Percentiles rank a stretch among this genome's conserved stretches.
Evolutionary conservation across 2,113 vertebrate genomes (phyloP).

Genomic region (Pachyramphus minor): DNA sequence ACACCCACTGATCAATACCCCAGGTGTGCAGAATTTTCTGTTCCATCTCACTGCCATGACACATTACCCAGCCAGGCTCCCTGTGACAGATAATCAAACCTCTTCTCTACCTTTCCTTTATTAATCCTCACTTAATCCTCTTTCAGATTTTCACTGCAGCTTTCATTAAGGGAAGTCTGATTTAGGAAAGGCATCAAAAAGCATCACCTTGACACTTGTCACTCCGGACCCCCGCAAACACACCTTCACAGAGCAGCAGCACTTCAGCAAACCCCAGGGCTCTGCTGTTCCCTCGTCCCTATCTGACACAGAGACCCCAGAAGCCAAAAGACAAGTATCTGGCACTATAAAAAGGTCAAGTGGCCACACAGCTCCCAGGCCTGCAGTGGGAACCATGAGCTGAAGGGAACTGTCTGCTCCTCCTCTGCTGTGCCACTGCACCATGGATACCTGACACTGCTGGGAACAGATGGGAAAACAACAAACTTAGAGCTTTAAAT

Average conservation of each 20-base stretch:
- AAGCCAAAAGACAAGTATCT: fast-evolving
- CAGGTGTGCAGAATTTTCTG: not conserved
- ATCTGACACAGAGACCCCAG: fast-evolving
- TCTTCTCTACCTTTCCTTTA: not conserved
- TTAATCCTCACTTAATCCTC: not conserved
- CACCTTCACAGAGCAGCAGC: not conserved
- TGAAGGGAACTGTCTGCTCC: not conserved
- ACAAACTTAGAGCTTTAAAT: fast-evolving
- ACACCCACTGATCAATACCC: fast-evolving
- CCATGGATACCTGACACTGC: fast-evolving
- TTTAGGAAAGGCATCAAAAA: not conserved
- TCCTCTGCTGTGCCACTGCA: fast-evolving
- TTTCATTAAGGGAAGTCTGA: not conserved
- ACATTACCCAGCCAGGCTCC: not conserved
- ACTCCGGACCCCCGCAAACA: not conserved
- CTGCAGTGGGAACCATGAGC: fast-evolving
- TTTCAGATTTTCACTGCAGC: not conserved
- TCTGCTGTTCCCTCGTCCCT: fast-evolving
- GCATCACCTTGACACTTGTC: not conserved
- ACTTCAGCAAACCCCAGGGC: not conserved
- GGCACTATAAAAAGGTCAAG: fast-evolving
- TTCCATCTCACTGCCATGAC: not conserved
- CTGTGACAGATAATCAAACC: not conserved
- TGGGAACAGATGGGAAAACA: fast-evolving
- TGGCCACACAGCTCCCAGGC: not conserved